Evolutionary conservation across 2,797 vertebrate genomes (phyloP).

Genomic region (Thalassophryne amazonica): DNA sequence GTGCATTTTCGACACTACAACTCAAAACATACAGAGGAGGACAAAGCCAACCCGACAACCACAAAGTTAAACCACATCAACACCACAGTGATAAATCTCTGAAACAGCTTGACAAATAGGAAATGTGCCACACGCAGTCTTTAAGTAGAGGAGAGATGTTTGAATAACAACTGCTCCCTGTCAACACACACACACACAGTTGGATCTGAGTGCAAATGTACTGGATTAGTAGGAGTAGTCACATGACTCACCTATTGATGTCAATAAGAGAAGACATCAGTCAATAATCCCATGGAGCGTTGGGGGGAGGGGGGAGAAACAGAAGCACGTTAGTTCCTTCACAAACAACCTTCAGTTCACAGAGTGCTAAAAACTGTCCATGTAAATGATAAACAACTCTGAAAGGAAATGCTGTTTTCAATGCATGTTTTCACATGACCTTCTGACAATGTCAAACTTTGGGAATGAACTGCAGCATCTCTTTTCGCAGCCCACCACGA

Average conservation of each 20-base stretch:
- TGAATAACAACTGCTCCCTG: too few relatives aligned
- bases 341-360: conserved; percentile 17
- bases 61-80: too few relatives aligned
- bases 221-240: conserved; percentile 12
- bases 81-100: too few relatives aligned
- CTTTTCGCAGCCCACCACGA: not conserved
- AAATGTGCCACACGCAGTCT: too few relatives aligned
- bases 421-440: conserved; percentile 26
- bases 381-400: conserved; percentile 11
- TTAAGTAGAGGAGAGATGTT: too few relatives aligned
- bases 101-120: too few relatives aligned
- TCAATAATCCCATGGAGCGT: conserved; percentile 14
- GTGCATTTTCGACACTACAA: too few relatives aligned
- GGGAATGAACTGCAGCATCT: not conserved
- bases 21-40: too few relatives aligned
- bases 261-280: conserved; percentile 10
- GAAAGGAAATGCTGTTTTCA: not conserved
- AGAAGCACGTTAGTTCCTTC: conserved; percentile 15
- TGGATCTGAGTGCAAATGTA: too few relatives aligned
- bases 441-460: conserved; percentile 38
- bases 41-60: too few relatives aligned
- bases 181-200: too few relatives aligned
- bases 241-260: conserved; percentile 70
- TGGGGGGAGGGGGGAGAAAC: conserved; percentile 12
- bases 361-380: conserved; percentile 8